Evolutionary conservation across 1,140 invertebrate species (phyloP), one percentile per base, ranked within the genome.

Genomic region (Hylyphantes graminicola): DNA sequence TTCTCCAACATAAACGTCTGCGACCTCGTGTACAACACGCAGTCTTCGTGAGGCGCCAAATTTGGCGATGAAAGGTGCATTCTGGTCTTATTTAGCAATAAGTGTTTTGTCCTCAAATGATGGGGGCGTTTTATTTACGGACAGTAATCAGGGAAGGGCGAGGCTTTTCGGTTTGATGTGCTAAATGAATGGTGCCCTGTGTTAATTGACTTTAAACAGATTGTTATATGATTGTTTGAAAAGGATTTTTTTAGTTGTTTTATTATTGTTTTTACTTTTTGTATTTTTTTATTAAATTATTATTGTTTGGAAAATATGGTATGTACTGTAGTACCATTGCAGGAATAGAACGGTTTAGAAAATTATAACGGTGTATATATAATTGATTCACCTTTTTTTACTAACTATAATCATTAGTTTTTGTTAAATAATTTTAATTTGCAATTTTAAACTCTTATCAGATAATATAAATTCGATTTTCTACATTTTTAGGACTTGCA

Each of bases 1-100:
- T 82, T 86, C 63, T 75, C 78, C 53, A 75, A 51, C 63, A 86
- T 86, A n/a, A 86, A 86, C 57, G 72, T 86, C 12, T 57, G 50
- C 63, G 85, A 86, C 54, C 72, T 86, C 15, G 68, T 86, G 17
- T 48, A 59, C 15, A 75, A 83, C 57, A 63, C 81, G 17, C 57
- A 83, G 64, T 67, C 70, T 2, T 65, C 70, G 19, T 75, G 35
- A 83, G 15, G 55, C 63, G 79, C 79, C 79, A 81, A 81, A 81
- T 63, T 17, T 57, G 35, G 15, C 21, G 9, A 51, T 70, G 53
- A 72, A 54, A 72, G 70, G 70, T 72, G 51, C 72, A 74, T 74
- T 74, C 72, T 74, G 72, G 72, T 74, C 48, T 59, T 59, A 13
- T 59, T 59, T 59, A 13, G 57, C 12, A 59, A 59, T 12, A 59